Base-by-base conservation (phyloP, 2,888 invertebrate species). In the Octonoba sinensis region DNA sequence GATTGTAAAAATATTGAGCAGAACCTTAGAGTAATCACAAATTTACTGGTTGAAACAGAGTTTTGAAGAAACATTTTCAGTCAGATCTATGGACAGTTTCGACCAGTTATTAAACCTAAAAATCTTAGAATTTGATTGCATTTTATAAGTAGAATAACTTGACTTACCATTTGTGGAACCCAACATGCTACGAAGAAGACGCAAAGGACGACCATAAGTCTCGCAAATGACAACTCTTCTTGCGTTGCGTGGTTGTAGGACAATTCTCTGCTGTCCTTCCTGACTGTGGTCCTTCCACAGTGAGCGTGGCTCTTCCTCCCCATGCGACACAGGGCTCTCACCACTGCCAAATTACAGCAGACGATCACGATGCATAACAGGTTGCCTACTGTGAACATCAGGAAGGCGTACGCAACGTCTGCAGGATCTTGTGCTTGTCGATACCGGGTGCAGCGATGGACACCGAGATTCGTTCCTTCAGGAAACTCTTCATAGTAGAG, bases 161-260 rank as follows among this genome's bases (percentile, higher is more conserved):
- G 0, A 12, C 90, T 91, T 87, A 95, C 95, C 93, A 95, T 93
- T 89, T 95, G 95, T 27, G 95, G 95, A 89, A 94, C 91, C 95
- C 95, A 96, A 89, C 95, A 95, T 57, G 93, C 89, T 87, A 95
- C 93, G 88, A 95, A 95, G 46, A 94, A 92, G 85, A 95, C 91
- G 84, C 95, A 94, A 56, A 96, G 91, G 69, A 93, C 91, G 2
- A 93, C 93, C 95, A 95, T 95, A 59, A 95, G 91, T 86, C 93
- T 91, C 85, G 95, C 94, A 89, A 96, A 95, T 82, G 94, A 93
- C 71, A 94, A 91, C 89, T 95, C 95, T 87, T 95, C 95, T 0
- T 92, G 92, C 0, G 95, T 93, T 85, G 92, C 91, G 62, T 85
- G 84, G 75, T 85, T 85, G 76, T 72, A 83, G 18, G 75, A 56